phyloP scores from a whole-genome alignment of 2,113 vertebrate genomes.

The Indicator indicator region DNA sequence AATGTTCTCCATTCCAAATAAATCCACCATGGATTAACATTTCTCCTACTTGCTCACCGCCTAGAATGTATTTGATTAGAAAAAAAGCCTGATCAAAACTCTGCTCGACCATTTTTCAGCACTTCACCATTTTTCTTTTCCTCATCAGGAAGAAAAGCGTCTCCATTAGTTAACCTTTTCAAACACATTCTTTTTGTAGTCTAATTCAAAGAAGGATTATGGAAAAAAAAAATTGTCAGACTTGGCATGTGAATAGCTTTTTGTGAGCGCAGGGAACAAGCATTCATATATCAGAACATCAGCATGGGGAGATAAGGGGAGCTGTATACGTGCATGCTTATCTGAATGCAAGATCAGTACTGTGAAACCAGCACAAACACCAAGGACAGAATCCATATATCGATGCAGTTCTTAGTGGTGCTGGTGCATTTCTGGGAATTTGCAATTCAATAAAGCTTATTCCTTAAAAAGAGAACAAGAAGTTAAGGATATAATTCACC shows the following conservation, averaged over 20 bases:
- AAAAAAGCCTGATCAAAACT: constrained; percentile 49
- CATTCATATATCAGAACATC: constrained; percentile 59
- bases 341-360: constrained; percentile 60
- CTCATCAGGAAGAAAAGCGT: constrained; percentile 54
- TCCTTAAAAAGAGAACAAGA: constrained; percentile 58
- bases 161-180: constrained; percentile 67
- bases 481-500: constrained; percentile 49
- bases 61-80: constrained; percentile 37
- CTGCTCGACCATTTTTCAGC: constrained; percentile 60
- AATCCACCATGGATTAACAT: constrained; percentile 49
- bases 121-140: constrained; percentile 42
- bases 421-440: constrained; percentile 23
- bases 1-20: constrained; percentile 38
- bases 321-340: constrained; percentile 19
- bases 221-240: background rate
- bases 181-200: constrained; percentile 46
- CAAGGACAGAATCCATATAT: constrained; percentile 65
- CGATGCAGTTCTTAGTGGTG: constrained; percentile 46
- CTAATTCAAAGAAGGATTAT: constrained; percentile 59
- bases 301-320: constrained; percentile 50
- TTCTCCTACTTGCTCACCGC: constrained; percentile 8
- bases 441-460: constrained; percentile 64
- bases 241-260: constrained; percentile 52
- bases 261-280: constrained; percentile 25
- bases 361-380: constrained; percentile 56